Base-by-base conservation (phyloP, 2,888 invertebrate genomes). In the Parasteatoda lunata region DNA sequence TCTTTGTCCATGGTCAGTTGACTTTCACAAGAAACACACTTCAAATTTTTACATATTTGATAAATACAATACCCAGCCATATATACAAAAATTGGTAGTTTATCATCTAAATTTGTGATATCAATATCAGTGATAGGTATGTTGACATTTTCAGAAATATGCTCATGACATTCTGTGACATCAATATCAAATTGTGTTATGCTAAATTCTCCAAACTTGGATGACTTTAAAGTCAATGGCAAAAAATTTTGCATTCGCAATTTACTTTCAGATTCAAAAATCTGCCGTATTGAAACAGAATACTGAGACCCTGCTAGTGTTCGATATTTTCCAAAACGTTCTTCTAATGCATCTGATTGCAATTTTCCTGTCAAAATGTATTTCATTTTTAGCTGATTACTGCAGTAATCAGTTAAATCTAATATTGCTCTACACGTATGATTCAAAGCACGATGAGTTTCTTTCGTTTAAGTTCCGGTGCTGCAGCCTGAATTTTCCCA, bases 211-310 rank as follows among this genome's bases (percentile, higher is more conserved):
- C n/a, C 70, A 72, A 72, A 72, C 51, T 72, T 72, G 4, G 52
- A 15, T 9, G 72, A 72, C 30, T 15, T 15, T 15, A 30, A 52
- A 30, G 72, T 13, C 51, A 72, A 72, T 52, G 51, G 51, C 15
- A 72, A n/a, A 5, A 72, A 15, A 51, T 51, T 52, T 65, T 76
- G 76, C 30, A 76, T 47, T 45, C 59, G 15, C 47, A 78, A 52
- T 78, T 78, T 78, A 13, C 54, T 70, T 66, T 68, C 78, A 70
- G 51, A 51, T 69, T 78, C 78, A 3, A 68, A 66, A n/a, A 78
- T 15, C 52, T 78, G 78, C 0, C 70, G n/a, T 30, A 70, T 15
- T 13, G 78, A 78, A 78, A 78, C 70, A 48, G 54, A 49, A 70
- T 69, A 78, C 11, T 69, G 52, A 3, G 70, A 48, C 5, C 78